A percentile compares a stretch with the other conserved stretches of the same genome.
Conservation (phyloP, 2,888 invertebrate genomes). For the Chrysolina americana region DNA sequence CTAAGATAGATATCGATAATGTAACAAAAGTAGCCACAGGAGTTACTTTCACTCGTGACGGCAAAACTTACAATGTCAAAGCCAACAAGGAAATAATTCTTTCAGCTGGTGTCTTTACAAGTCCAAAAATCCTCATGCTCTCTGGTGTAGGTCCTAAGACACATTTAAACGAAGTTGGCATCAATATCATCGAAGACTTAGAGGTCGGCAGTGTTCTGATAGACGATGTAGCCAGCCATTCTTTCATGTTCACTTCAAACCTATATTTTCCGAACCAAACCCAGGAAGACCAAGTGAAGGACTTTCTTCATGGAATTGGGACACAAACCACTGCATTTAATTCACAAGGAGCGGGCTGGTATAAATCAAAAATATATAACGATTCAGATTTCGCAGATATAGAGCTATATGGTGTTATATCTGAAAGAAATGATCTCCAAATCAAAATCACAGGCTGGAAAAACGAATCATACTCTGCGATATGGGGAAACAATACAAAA, state of each 20-base stretch:
- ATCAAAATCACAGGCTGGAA: constrained; percentile 48
- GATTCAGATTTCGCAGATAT: constrained; percentile 15
- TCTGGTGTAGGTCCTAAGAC: constrained; percentile 82
- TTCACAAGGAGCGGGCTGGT: constrained; percentile 28
- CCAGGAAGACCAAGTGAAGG: constrained; percentile 72
- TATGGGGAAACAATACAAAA: constrained; percentile 63
- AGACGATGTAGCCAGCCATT: constrained; percentile 81
- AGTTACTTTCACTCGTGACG: constrained; percentile 78
- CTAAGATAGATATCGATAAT: constrained; percentile 75
- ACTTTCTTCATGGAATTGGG: constrained; percentile 46
- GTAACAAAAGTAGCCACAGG: constrained; percentile 74
- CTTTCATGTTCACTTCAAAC: constrained; percentile 79
- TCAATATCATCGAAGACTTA: constrained; percentile 76
- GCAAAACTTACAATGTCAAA: constrained; percentile 69
- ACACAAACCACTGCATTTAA: background rate
- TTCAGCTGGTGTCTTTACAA: constrained; percentile 84
- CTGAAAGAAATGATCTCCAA: background rate
- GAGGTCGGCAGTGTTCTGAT: constrained; percentile 84
- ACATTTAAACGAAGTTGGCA: constrained; percentile 74
- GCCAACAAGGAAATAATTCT: constrained; percentile 83
- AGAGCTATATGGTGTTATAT: constrained; percentile 12
- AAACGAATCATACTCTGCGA: constrained; percentile 60
- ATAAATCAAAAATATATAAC: constrained; percentile 2
- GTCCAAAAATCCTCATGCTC: constrained; percentile 86
- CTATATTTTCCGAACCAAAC: constrained; percentile 65